Percentiles rank a stretch among this genome's conserved stretches.
Conservation (phyloP, 2,113 vertebrate genomes). For the Lophochroa leadbeateri region DNA sequence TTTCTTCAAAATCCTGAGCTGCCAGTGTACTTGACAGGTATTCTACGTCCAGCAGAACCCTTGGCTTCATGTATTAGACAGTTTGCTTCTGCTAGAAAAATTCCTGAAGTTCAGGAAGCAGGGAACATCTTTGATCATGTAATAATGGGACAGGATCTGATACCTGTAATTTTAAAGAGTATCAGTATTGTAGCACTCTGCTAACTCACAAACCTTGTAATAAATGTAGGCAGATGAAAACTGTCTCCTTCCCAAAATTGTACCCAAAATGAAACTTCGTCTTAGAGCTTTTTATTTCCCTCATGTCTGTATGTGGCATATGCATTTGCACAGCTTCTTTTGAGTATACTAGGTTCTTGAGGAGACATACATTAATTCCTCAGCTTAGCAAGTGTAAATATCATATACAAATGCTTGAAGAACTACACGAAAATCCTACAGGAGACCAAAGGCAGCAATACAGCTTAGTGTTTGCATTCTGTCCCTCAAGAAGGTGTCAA, state of each 20-base stretch:
- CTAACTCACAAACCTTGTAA: neutral
- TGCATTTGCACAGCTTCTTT: neutral
- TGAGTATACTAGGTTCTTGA: neutral
- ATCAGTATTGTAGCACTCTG: neutral
- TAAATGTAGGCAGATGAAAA: neutral
- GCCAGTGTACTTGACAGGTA: neutral
- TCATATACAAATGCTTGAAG: neutral
- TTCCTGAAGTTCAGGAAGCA: neutral
- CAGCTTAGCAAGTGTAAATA: neutral
- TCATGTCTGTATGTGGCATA: neutral
- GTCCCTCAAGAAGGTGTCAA: neutral
- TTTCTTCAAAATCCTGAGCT: neutral
- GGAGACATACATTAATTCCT: neutral
- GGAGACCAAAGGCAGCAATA: neutral
- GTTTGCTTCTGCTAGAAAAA: neutral
- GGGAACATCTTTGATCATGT: neutral
- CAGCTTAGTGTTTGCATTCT: neutral
- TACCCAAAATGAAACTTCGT: neutral
- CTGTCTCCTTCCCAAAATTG: neutral
- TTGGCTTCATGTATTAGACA: neutral
- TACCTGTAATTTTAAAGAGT: neutral
- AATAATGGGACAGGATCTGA: neutral
- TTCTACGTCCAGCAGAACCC: neutral
- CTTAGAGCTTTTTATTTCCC: neutral
- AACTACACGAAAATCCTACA: neutral